These are phyloP conservation scores for Rallus crepitans DNA, from an alignment of 2,797 vertebrate species.

Conservation along the genomic window DNA sequence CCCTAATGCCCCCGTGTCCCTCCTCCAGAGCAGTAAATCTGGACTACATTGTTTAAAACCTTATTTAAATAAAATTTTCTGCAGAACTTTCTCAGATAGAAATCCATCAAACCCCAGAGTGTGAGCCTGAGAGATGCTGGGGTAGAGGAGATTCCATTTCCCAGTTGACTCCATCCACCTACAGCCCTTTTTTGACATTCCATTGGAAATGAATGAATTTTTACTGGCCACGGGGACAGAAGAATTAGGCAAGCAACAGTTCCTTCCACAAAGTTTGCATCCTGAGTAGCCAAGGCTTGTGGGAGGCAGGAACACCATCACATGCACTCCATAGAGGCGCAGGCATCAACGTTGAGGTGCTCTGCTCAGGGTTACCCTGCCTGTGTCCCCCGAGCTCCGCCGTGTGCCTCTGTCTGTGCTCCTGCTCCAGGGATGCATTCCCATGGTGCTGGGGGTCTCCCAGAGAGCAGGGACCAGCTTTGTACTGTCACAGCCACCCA, in stretches of 20 bases:
- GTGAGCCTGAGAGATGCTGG: not conserved
- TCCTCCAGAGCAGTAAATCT: not conserved
- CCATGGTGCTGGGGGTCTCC: accelerated
- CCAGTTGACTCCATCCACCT: not conserved
- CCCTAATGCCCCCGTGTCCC: not conserved
- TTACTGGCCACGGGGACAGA: not conserved
- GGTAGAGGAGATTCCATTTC: not conserved
- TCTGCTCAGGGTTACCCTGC: not conserved
- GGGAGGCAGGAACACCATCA: accelerated
- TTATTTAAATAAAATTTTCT: not conserved
- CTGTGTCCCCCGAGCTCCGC: not conserved
- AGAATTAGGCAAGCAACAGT: not conserved
- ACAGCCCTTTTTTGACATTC: not conserved
- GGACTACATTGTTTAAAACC: not conserved
- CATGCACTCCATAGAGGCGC: accelerated
- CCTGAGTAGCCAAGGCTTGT: accelerated
- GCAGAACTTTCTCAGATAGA: not conserved
- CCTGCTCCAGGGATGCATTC: accelerated
- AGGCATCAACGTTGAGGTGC: accelerated
- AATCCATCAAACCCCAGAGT: not conserved
- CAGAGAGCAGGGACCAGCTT: not conserved
- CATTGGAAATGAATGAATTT: not conserved
- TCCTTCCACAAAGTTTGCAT: not conserved
- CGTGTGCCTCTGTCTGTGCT: accelerated
- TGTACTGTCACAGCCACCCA: not conserved